Base-by-base conservation (phyloP, 1,140 invertebrate genomes). In the Samia ricini region DNA sequence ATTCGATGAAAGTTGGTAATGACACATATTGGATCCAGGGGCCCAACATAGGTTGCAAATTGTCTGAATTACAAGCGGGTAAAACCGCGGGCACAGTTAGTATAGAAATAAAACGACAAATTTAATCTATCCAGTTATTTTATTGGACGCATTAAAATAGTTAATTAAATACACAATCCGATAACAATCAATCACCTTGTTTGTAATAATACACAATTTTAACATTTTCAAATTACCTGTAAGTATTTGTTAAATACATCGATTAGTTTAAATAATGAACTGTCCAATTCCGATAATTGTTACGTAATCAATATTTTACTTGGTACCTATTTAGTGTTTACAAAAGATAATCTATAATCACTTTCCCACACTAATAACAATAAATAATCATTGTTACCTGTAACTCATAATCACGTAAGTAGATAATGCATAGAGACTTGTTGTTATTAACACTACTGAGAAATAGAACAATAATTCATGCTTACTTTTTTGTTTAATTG, bases 371-470 rank as follows among this genome's bases (percentile, higher is more conserved):
- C 23, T 21, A 56, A 22, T 15, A 8, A 18, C 26, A 26, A 52
- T n/a, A n/a, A n/a, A n/a, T n/a, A n/a, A n/a, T n/a, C n/a, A n/a
- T 63, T 63, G 61, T 63, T 62, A 56, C 10, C 10, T 20, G 33
- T 19, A 55, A 56, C 12, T n/a, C 22, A n/a, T 61, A 61, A 61
- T 51, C 52, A 49, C 60, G 51, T 48, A n/a, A n/a, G n/a, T n/a
- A 36, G 23, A 54, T 61, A 54, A 23, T 54, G 21, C 18, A 51
- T 50, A n/a, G n/a, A n/a, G 33, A 19, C 18, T 23, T 56, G 42
- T 52, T 19, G 23, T 52, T 52, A 21, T 20, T 48, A 29, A 23
- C 23, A 36, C 23, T 12, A 56, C 60, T 29, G 26, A 19, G 61
- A 63, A 57, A 29, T 18, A 12, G 50, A 20, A 2, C 26, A 1